Percentiles rank a stretch among this genome's conserved stretches.
phyloP scores from a whole-genome alignment of 23 tunicate genomes.

The Ciona savignyi region DNA sequence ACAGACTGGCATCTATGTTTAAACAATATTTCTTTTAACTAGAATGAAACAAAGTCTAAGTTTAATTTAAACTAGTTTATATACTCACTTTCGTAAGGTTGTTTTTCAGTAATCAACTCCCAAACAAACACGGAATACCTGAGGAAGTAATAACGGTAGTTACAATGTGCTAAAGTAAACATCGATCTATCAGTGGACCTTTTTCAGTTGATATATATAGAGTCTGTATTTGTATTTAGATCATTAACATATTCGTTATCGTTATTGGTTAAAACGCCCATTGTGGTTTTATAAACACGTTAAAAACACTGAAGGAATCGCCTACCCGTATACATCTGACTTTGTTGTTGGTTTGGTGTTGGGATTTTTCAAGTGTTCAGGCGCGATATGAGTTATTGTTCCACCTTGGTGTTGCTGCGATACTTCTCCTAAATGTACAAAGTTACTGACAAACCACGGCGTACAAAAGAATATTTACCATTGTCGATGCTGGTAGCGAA shows the following conservation, averaged over 20 bases:
- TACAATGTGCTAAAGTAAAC: no score
- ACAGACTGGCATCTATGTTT: background rate
- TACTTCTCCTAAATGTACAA: background rate
- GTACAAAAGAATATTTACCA: no score
- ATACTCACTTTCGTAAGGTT: slow-evolving; percentile 6
- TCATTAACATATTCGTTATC: no score
- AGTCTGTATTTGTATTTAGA: no score
- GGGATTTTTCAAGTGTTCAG: background rate
- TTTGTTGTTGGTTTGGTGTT: slow-evolving; percentile 13
- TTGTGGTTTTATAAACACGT: no score
- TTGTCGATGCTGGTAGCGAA: background rate
- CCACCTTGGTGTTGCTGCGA: background rate
- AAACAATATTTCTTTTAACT: background rate
- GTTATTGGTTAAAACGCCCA: no score
- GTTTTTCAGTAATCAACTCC: slow-evolving; percentile 3
- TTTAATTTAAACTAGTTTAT: no score
- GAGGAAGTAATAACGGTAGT: background rate
- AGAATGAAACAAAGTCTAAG: no score
- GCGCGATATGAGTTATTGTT: slow-evolving; percentile 4
- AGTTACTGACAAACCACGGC: no score
- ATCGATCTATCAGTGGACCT: no score
- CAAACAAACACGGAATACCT: slow-evolving; percentile 1
- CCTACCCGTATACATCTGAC: slow-evolving; percentile 17
- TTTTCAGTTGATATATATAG: no score
- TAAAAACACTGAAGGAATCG: background rate